Base-by-base conservation (phyloP, 2,113 vertebrate genomes). In the Corvus moneduloides region DNA sequence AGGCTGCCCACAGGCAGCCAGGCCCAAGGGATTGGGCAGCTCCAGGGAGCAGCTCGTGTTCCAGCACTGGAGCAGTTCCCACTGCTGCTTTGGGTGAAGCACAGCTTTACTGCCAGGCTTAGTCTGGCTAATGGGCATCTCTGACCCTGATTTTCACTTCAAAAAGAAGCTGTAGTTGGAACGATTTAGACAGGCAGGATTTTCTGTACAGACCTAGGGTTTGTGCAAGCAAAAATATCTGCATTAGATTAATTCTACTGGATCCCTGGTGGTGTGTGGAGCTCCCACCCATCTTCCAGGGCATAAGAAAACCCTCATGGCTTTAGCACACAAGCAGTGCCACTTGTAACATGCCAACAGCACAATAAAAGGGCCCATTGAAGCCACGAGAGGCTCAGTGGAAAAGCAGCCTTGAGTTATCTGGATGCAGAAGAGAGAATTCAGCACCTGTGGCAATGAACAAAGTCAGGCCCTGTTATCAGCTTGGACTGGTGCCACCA, bases 371-470 rank as follows among this genome's bases (percentile, higher is more conserved):
- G 54, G 51, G 33, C 39, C 72, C 1, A 20, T 71, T 72, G 8
- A 9, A 89, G 76, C 61, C 89, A 55, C 2, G 19, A 16, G 48
- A 87, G 28, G 35, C 68, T 88, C 59, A n/a, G 23, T 48, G 83
- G 79, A 92, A 84, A 75, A 96, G 83, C 18, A 86, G 90, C 90
- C 68, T 87, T 67, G 79, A 96, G 92, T 93, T 77, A 90, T 67
- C 83, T 67, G 61, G 79, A 80, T 94, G 82, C 64, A 86, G 69
- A 88, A 56, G 82, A 84, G 79, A 69, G 52, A 95, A 92, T 92
- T 67, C 79, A 84, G 72, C 92, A 94, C 90, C 94, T 68, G 85
- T 92, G 93, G 91, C 93, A 77, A 90, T 13, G 87, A 87, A 87
- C 69, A 87, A 92, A 85, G 73, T 28, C 12, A 4, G 74, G 72